Conservation (phyloP, 1,140 invertebrate species). For the Nymphalis io region DNA sequence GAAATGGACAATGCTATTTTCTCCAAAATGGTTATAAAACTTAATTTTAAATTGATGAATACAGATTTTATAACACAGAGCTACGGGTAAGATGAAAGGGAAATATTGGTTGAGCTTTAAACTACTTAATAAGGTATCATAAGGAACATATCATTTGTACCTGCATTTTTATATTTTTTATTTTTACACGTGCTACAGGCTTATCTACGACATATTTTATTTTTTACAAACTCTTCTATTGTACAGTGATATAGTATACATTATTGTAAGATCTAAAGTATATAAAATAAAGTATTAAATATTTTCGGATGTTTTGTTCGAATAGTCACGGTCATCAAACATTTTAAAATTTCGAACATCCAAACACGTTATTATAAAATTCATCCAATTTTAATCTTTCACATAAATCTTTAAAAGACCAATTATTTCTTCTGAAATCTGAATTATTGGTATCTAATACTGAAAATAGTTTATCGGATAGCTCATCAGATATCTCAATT, state of each 20-base stretch:
- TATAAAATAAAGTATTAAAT: background rate
- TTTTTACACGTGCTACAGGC: constrained; percentile 33
- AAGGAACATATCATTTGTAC: constrained; percentile 42
- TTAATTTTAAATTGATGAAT: constrained; percentile 80
- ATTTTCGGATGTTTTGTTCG: background rate
- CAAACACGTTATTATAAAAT: constrained; percentile 68
- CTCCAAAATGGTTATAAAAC: constrained; percentile 80
- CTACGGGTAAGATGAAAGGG: constrained; percentile 43
- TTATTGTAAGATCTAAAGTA: background rate
- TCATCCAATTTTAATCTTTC: constrained; percentile 70
- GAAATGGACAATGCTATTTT: constrained; percentile 81
- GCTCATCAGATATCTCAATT: constrained; percentile 74
- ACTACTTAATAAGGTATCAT: constrained; percentile 1
- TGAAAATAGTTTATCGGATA: constrained; percentile 69
- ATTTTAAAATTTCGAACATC: constrained; percentile 33
- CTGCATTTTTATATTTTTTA: constrained; percentile 49
- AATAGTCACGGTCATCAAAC: background rate
- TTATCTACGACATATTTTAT: constrained; percentile 19
- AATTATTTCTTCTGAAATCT: constrained; percentile 47
- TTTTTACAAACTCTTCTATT: constrained; percentile 30
- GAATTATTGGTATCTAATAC: constrained; percentile 41
- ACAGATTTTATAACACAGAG: constrained; percentile 51
- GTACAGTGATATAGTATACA: constrained; percentile 15
- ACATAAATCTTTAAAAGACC: constrained; percentile 75
- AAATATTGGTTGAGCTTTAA: constrained; percentile 1